phyloP scores from a whole-genome alignment of 2,797 vertebrate genomes.

The Zenarchopterus dispar region DNA sequence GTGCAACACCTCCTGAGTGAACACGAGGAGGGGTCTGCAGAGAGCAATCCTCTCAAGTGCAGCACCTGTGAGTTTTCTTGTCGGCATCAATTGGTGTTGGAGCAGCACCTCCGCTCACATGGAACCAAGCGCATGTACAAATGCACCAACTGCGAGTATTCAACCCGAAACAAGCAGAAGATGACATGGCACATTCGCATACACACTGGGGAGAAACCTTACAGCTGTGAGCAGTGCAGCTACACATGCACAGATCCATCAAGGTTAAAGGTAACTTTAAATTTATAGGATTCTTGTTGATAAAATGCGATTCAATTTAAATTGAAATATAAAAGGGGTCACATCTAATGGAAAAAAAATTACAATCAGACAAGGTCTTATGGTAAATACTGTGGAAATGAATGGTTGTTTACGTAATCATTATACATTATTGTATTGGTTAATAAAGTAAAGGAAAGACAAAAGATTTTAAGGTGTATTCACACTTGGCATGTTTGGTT shows the following conservation, averaged over 20 bases:
- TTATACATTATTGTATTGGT: too few species aligned
- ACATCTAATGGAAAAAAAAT: too few species aligned
- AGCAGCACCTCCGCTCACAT: slow-evolving; percentile 93
- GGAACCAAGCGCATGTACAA: slow-evolving; percentile 92
- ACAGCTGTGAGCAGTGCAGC: slow-evolving; percentile 91
- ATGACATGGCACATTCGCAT: slow-evolving; percentile 97
- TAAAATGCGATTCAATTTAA: too few species aligned
- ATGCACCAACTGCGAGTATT: slow-evolving; percentile 92
- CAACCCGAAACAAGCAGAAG: slow-evolving; percentile 94
- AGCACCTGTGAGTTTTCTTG: slow-evolving; percentile 89
- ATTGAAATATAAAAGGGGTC: too few species aligned
- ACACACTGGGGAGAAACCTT: slow-evolving; percentile 97
- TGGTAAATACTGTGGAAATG: too few species aligned
- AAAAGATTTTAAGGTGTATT: too few species aligned
- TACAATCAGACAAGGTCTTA: too few species aligned
- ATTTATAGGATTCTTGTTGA: too few species aligned
- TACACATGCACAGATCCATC: slow-evolving; percentile 94
- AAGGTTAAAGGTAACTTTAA: slow-evolving; percentile 89
- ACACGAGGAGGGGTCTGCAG: slow-evolving; percentile 81
- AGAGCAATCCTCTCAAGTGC: slow-evolving; percentile 85
- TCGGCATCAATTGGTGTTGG: slow-evolving; percentile 89
- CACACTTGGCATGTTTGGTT: too few species aligned
- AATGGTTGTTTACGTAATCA: too few species aligned
- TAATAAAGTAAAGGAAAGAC: too few species aligned
- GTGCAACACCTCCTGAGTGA: slow-evolving; percentile 87